Base-by-base conservation (phyloP, 2,797 vertebrate species). In the Todus mexicanus region DNA sequence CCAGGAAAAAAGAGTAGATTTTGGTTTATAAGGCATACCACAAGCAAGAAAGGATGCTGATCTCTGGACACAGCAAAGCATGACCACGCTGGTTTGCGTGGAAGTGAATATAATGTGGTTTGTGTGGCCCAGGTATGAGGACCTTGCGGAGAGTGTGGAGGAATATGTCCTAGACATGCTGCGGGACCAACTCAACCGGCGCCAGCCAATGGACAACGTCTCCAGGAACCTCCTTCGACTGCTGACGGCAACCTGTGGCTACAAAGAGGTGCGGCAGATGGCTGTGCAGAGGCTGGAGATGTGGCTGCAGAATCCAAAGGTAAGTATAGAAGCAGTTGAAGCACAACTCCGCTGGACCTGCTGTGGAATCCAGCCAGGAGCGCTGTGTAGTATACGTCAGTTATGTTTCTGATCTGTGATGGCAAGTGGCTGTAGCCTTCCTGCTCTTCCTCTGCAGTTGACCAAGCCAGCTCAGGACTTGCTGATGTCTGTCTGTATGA, bases 251-350 rank as follows among this genome's bases (percentile, higher is more conserved):
- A 98, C 99, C 21, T 99, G 99, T 2, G 99, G 99, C 80, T 99
- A 99, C 97, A 99, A 99, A 95, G 99, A 99, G 89, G 98, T 99
- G 15, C 98, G 99, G 4, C 98, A 99, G 47, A 98, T 99, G 98
- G 98, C 99, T 0, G 99, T 99, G 84, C 99, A 99, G 97, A 98
- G 98, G 82, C 98, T 99, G 87, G 99, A 99, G 97, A 99, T 99
- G 99, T 99, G 99, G 99, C 98, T 99, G 80, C 99, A 99, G 97
- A 99, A 99, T 94, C 99, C 99, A 37, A 99, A 99, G 98, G 99
- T 99, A 89, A 96, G 93, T 48, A 9, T 7, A 37, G 12, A 35
- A 78, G 40, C 43, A 73, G 14, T 1, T 60, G 50, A 40, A 76
- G 31, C 26, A 11, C 26, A 23, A 0, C 11, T 50, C 4, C 38